Conservation (phyloP, 30 jellyfish, hydroid and myxozoan species). For the Pelagia noctiluca region DNA sequence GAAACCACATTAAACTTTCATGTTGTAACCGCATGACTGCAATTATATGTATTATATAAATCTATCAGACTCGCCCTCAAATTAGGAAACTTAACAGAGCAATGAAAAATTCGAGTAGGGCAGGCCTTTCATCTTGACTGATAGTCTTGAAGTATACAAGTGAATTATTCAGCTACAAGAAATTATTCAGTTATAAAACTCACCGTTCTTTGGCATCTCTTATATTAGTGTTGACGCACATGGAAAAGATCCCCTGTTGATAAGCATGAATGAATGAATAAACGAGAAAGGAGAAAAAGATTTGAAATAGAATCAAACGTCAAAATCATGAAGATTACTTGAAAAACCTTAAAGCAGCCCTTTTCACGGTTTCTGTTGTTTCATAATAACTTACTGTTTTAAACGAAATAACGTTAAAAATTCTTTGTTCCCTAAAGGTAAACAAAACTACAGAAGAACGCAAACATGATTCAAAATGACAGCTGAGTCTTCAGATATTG, state of each 20-base stretch:
- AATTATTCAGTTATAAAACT: neutral
- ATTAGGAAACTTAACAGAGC: neutral
- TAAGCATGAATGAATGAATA: neutral
- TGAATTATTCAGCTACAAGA: neutral
- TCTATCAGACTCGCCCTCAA: neutral
- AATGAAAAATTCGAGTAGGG: neutral
- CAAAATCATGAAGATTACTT: no score
- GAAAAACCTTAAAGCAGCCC: no score
- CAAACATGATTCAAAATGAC: no score
- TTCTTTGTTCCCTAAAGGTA: neutral
- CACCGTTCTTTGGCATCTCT: conserved; percentile 43
- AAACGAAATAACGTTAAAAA: neutral
- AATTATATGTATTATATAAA: no score
- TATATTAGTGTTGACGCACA: conserved; percentile 68
- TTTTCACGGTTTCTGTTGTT: neutral
- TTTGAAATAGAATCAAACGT: neutral
- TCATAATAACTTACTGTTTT: neutral
- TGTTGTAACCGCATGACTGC: no score
- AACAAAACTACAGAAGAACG: no score
- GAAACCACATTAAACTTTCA: no score
- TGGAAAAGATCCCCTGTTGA: conserved; percentile 65
- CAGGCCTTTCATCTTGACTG: no score
- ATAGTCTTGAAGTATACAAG: neutral
- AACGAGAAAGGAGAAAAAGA: neutral
- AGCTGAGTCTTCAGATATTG: no score